Conservation (phyloP, 2,888 invertebrate genomes). For the Orchestes rusci region DNA sequence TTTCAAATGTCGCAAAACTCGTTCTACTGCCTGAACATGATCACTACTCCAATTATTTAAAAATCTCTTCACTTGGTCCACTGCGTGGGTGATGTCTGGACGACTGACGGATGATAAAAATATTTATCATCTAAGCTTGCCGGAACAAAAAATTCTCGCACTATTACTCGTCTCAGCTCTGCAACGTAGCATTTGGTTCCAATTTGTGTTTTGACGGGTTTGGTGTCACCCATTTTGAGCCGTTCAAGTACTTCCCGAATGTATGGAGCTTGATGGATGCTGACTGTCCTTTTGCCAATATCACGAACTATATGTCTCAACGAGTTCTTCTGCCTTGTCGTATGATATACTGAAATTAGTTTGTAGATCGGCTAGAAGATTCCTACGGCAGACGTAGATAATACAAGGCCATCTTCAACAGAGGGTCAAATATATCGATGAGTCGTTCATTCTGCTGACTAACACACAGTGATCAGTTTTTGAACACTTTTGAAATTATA, state of each 20-base stretch:
- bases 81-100: slow-evolving; percentile 27
- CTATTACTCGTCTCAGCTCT: no score
- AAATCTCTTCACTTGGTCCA: slow-evolving; percentile 24
- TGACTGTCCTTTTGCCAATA: no score
- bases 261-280: no score
- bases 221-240: slow-evolving; percentile 7
- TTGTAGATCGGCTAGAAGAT: no score
- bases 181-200: no score
- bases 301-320: no score
- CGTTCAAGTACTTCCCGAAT: slow-evolving; percentile 1
- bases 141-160: slow-evolving; percentile 23
- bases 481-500: neutral
- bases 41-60: slow-evolving; percentile 4
- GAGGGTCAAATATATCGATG: neutral
- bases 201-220: no score
- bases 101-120: slow-evolving; percentile 25
- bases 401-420: slow-evolving; percentile 1
- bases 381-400: no score
- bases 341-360: no score
- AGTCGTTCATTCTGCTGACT: neutral
- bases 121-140: slow-evolving; percentile 26
- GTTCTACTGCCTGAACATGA: slow-evolving; percentile 13
- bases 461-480: neutral
- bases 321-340: no score
- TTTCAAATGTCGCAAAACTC: slow-evolving; percentile 11